A percentile compares a stretch with the other conserved stretches of the same genome.
Conservation (phyloP, 1,140 invertebrate species). For the Megathymus violae region DNA sequence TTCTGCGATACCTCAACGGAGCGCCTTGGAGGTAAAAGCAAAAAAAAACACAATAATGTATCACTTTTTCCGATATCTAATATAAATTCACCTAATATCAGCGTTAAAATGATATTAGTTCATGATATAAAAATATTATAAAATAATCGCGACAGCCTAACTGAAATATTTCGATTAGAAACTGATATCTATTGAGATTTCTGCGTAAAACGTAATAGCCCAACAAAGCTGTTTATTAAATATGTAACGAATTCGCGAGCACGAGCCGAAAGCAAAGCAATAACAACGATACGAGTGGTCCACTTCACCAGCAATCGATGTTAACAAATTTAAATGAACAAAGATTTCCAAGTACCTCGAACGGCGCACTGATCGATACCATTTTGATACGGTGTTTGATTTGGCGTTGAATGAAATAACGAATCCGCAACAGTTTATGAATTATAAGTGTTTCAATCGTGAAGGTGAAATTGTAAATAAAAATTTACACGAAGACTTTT, state of each 20-base stretch:
- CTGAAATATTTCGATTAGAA: too few relatives aligned
- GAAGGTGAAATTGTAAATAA: neutral
- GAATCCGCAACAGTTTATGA: conserved; percentile 1
- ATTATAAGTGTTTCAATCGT: neutral
- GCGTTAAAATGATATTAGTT: too few relatives aligned
- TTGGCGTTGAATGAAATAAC: conserved; percentile 1
- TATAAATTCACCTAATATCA: too few relatives aligned
- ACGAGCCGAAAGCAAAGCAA: conserved; percentile 18
- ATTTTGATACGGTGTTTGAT: conserved; percentile 12
- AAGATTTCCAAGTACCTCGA: conserved; percentile 4
- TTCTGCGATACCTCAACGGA: too few relatives aligned
- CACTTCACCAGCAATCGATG: conserved; percentile 21
- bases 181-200: neutral
- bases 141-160: too few relatives aligned
- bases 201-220: neutral
- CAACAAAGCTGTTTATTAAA: conserved; percentile 11
- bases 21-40: too few relatives aligned
- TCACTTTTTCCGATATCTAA: too few relatives aligned
- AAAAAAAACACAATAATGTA: too few relatives aligned
- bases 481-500: neutral
- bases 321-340: conserved; percentile 11
- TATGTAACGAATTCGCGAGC: conserved; percentile 13
- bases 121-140: too few relatives aligned
- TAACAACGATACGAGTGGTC: conserved; percentile 7
- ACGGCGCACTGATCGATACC: conserved; percentile 3